Evolutionary conservation across 1,140 invertebrate genomes (phyloP).

Genomic region (Galendromus occidentalis): DNA sequence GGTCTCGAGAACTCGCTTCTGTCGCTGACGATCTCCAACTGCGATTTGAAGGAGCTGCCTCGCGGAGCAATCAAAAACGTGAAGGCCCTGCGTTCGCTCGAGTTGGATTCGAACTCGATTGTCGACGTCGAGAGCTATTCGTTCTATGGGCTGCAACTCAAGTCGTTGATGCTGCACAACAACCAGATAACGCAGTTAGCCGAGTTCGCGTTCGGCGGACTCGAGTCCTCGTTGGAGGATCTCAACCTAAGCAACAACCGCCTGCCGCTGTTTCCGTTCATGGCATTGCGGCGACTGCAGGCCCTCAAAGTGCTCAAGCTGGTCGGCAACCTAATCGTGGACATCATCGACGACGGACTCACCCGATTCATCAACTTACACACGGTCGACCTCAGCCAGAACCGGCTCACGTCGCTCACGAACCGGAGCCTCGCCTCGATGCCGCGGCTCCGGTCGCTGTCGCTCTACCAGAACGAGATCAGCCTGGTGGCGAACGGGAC

Average conservation of each 20-base stretch:
- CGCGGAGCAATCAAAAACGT: conserved; percentile 53
- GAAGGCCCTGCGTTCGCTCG: conserved; percentile 45
- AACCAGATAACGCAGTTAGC: conserved; percentile 44
- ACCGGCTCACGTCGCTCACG: conserved; percentile 50
- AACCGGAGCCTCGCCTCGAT: conserved; percentile 54
- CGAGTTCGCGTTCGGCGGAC: conserved; percentile 61
- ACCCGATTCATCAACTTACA: conserved; percentile 45
- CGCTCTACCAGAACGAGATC: conserved; percentile 61
- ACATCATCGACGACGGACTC: conserved; percentile 47
- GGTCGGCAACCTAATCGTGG: conserved; percentile 57
- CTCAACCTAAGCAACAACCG: conserved; percentile 68
- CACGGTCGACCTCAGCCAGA: conserved; percentile 63
- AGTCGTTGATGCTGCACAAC: conserved; percentile 60
- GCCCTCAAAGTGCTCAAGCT: conserved; percentile 47
- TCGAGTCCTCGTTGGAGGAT: conserved; percentile 55
- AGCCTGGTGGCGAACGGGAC: conserved; percentile 46
- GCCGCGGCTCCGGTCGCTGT: conserved; percentile 52
- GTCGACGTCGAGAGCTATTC: conserved; percentile 58
- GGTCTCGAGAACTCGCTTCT: conserved; percentile 51
- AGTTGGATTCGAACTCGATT: conserved; percentile 67
- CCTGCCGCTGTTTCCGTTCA: conserved; percentile 54
- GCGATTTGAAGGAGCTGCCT: conserved; percentile 53
- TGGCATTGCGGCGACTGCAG: conserved; percentile 48
- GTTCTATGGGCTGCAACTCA: conserved; percentile 57
- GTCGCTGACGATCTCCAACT: conserved; percentile 54